These are phyloP conservation scores for Megaleporinus macrocephalus DNA, from an alignment of 2,113 vertebrate genomes.

Conservation along the genomic window DNA sequence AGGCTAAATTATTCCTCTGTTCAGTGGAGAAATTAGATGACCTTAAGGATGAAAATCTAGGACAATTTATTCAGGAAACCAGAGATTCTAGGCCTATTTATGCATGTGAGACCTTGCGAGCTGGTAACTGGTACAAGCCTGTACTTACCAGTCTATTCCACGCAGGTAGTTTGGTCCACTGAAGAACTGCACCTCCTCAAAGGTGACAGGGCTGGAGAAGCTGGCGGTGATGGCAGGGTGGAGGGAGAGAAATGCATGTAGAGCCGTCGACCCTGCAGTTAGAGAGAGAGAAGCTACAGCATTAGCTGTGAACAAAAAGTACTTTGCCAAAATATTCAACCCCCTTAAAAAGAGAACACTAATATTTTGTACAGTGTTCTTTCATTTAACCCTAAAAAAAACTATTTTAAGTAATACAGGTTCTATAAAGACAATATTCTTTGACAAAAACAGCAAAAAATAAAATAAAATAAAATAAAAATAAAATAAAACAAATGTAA, in stretches of 20 bases:
- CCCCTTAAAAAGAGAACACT: too few species aligned
- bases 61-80: not conserved
- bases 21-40: not conserved
- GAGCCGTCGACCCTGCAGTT: constrained; percentile 82
- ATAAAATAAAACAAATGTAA: too few species aligned
- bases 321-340: too few species aligned
- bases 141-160: constrained; percentile 87
- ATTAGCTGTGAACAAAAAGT: too few species aligned
- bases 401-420: too few species aligned
- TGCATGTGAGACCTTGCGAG: too few species aligned
- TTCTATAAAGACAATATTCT: too few species aligned
- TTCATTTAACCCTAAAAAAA: too few species aligned
- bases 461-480: too few species aligned
- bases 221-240: constrained; percentile 89
- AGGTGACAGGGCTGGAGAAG: constrained; percentile 85
- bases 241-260: constrained; percentile 86
- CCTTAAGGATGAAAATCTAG: not conserved
- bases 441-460: too few species aligned
- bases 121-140: not conserved
- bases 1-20: not conserved
- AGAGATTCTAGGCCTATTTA: not conserved
- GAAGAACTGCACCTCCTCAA: constrained; percentile 92
- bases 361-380: too few species aligned
- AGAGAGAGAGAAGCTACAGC: not conserved
- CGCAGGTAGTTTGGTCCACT: constrained; percentile 86